These are phyloP conservation scores for Zaprionus davidi DNA, from an alignment of 1,140 invertebrate genomes.

Conservation along the genomic window DNA sequence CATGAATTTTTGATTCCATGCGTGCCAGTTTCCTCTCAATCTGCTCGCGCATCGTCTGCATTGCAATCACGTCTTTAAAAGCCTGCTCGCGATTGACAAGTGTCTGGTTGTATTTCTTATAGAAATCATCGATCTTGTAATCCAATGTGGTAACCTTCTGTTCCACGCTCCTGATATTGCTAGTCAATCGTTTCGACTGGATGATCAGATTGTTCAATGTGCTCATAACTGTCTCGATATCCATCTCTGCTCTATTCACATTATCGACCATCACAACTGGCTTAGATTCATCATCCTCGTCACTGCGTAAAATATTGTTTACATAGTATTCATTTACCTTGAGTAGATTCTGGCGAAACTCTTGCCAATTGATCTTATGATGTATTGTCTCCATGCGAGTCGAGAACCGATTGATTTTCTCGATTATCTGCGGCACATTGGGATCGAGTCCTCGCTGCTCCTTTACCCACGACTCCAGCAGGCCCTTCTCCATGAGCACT, in stretches of 20 bases:
- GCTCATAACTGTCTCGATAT: background rate
- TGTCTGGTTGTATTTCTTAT: conserved; percentile 18
- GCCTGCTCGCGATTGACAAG: conserved; percentile 24
- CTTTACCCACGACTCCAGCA: background rate
- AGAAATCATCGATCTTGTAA: conserved; percentile 23
- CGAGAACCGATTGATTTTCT: conserved; percentile 46
- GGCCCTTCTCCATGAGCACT: background rate
- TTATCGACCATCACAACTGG: background rate
- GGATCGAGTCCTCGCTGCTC: background rate
- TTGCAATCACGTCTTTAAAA: conserved; percentile 27
- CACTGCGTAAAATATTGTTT: background rate
- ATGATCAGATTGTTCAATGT: conserved; percentile 10
- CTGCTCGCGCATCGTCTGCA: conserved; percentile 31
- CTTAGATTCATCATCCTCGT: background rate
- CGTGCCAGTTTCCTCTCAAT: conserved; percentile 38
- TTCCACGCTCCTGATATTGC: conserved; percentile 11
- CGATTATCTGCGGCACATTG: conserved; percentile 24
- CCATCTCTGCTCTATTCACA: background rate
- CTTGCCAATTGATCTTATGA: conserved; percentile 34
- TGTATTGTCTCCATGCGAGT: conserved; percentile 22
- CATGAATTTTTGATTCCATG: conserved; percentile 43
- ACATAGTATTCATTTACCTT: conserved; percentile 48
- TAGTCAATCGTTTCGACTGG: background rate
- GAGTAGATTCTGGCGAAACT: conserved; percentile 43
- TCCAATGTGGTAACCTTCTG: conserved; percentile 12